Evolutionary conservation across 2,113 vertebrate genomes (phyloP), one percentile per base, ranked within the genome.

Genomic region (Tachysurus vachellii): DNA sequence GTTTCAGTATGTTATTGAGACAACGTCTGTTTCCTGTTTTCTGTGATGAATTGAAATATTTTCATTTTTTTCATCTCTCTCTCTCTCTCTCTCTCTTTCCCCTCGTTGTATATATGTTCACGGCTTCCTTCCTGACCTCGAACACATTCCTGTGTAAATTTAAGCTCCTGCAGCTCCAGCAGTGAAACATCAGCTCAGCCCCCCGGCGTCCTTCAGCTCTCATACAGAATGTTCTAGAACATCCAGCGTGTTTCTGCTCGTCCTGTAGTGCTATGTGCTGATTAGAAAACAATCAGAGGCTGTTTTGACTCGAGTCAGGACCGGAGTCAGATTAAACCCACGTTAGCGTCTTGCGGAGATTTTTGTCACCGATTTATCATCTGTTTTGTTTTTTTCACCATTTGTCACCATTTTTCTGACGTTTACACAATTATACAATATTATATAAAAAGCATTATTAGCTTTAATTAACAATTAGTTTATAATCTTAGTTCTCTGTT

Each of bases 221-320:
- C 13, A 3, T 11, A 12, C 21, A 6, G 64, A 84, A 84, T 71
- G 82, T 57, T 36, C n/a, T 8, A 10, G 16, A 36, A 31, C 47
- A 21, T 84, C 16, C 14, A 14, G 50, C 82, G n/a, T 83, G 82
- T 83, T 36, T 50, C n/a, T 12, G 82, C 82, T 71, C 31, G 50
- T 71, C 53, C 66, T 16, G 28, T 21, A 47, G 44, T 14, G 14
- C 19, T 23, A 6, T 36, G 4, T 4, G 64, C 28, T 31, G 31
- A 14, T 36, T 70, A 50, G 47, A 50, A 50, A 50, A 50, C 66
- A 28, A 36, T 6, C 16, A 17, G 28, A 21, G 8, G 21, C 19
- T 19, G 42, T 71, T 68, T 31, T 16, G 28, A 28, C 13, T 36
- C 28, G 13, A 66, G 3, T 68, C 66, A 4, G 31, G 66, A 13